phyloP scores from a whole-genome alignment of 2,113 vertebrate genomes.

The Bubo blakistoni region DNA sequence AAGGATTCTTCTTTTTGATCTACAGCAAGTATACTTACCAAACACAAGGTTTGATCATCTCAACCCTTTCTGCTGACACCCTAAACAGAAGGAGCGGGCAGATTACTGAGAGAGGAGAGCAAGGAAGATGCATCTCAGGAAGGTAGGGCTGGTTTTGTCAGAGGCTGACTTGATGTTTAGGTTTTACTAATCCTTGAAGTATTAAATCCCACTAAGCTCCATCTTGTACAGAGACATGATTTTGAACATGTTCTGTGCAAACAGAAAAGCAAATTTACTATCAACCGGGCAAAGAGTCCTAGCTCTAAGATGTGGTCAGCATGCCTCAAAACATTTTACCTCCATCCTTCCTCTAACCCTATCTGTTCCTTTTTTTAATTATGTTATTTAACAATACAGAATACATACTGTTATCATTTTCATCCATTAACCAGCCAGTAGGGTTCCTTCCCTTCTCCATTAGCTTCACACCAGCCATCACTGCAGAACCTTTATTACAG shows the following conservation, averaged over 20 bases:
- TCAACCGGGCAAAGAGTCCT: neutral
- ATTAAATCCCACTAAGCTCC: neutral
- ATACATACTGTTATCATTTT: neutral
- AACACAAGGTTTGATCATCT: neutral
- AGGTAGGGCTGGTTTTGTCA: neutral
- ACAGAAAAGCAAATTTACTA: neutral
- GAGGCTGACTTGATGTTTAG: neutral
- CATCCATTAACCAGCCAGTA: neutral
- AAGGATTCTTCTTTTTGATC: conserved; percentile 5
- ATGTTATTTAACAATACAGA: neutral
- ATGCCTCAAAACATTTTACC: neutral
- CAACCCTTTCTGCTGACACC: neutral
- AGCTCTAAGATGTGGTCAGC: neutral
- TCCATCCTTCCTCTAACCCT: neutral
- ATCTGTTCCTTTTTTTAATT: neutral
- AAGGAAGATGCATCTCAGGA: neutral
- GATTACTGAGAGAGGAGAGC: neutral
- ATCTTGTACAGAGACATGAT: neutral
- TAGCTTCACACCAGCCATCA: neutral
- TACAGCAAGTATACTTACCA: neutral
- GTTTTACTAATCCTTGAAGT: neutral
- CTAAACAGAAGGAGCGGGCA: neutral
- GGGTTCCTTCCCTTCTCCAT: neutral
- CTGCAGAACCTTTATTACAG: neutral
- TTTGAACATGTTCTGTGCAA: neutral